Evolutionary conservation across 2,797 vertebrate genomes (phyloP).

Genomic region (Sebastes aleutianus): DNA sequence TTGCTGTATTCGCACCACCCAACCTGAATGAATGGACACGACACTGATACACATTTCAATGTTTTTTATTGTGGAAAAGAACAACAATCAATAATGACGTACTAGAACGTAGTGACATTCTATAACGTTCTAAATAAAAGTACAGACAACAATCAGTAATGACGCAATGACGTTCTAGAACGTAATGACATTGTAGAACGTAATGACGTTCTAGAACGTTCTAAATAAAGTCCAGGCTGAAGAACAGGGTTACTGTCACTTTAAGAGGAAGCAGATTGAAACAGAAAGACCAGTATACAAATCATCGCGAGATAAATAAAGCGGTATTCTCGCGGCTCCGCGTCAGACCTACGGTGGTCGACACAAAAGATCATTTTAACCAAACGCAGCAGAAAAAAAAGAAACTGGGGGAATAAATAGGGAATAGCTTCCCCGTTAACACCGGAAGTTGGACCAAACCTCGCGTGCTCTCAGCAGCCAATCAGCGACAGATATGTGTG

Average conservation of each 20-base stretch:
- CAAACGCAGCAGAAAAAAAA: not conserved
- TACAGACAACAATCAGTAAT: not conserved
- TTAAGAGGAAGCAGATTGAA: not conserved
- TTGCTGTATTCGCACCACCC: too few relatives aligned
- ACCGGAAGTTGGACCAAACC: not conserved
- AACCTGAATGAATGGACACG: not conserved
- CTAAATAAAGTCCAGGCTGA: not conserved
- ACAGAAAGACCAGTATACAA: not conserved
- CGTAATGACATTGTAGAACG: not conserved
- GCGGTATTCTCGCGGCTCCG: not conserved
- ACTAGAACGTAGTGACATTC: not conserved
- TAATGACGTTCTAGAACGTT: not conserved
- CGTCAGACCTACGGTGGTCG: not conserved
- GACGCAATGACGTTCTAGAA: not conserved
- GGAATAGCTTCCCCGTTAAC: not conserved
- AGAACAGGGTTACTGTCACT: not conserved
- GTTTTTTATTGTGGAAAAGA: slow-evolving; percentile 2
- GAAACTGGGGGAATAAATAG: not conserved
- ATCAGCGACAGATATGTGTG: not conserved
- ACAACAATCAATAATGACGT: not conserved
- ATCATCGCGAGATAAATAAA: not conserved
- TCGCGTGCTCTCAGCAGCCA: not conserved
- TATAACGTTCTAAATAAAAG: too few relatives aligned
- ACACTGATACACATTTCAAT: not conserved
- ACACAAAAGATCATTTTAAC: not conserved